Conservation (phyloP, 2,797 vertebrate species). For the Epinephelus awoara region DNA sequence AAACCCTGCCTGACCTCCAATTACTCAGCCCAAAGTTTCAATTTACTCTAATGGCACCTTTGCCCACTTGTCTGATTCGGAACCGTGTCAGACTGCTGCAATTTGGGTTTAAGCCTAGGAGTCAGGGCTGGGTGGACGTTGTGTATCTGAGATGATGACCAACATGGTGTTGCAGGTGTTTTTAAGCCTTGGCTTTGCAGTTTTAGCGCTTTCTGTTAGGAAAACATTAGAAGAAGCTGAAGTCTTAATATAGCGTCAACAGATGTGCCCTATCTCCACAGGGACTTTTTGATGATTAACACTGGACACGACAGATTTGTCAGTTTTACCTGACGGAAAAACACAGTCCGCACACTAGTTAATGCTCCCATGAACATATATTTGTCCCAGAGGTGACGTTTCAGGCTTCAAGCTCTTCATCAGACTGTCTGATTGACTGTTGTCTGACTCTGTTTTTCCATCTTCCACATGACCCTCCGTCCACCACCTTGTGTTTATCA, state of each 20-base stretch:
- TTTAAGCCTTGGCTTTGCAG: neutral
- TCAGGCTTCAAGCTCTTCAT: no score
- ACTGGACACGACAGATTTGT: neutral
- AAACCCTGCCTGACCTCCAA: constrained; percentile 58
- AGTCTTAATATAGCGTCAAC: neutral
- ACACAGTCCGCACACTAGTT: no score
- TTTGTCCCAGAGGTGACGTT: no score
- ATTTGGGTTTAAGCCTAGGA: constrained; percentile 21
- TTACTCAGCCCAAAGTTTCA: constrained; percentile 66
- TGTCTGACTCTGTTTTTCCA: no score
- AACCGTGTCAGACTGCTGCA: constrained; percentile 34
- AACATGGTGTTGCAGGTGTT: neutral
- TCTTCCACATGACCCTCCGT: no score
- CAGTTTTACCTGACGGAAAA: no score
- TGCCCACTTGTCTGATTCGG: constrained; percentile 63
- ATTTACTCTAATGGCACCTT: constrained; percentile 75
- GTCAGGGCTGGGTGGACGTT: neutral
- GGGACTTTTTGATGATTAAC: neutral
- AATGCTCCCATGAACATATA: no score
- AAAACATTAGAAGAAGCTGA: neutral
- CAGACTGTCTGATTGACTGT: no score
- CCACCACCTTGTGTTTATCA: no score
- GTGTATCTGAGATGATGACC: constrained; percentile 12
- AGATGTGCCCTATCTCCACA: neutral
- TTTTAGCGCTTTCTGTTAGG: neutral